Conservation (phyloP, 1,140 invertebrate species). For the Tenebrio molitor region DNA sequence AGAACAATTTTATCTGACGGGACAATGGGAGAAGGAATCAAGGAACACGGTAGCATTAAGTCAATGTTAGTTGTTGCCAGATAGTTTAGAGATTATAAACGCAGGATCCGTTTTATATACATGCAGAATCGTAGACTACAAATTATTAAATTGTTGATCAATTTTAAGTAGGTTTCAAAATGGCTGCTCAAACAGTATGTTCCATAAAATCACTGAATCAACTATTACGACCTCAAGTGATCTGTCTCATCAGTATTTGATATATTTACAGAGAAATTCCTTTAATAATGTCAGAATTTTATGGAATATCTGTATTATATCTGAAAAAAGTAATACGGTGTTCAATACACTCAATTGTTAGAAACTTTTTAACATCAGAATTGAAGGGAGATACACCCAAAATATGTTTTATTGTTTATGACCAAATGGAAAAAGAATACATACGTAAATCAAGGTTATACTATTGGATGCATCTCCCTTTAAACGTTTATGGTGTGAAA, state of each 20-base stretch:
- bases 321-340: background rate
- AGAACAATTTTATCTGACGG: slow-evolving; percentile 6
- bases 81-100: slow-evolving; percentile 34
- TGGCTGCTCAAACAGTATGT: no score
- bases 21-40: slow-evolving; percentile 26
- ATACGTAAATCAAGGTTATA: no score
- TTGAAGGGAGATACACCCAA: no score
- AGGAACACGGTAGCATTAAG: slow-evolving; percentile 40
- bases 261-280: background rate
- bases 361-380: no score
- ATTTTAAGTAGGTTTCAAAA: slow-evolving; percentile 25
- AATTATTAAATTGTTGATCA: slow-evolving; percentile 17
- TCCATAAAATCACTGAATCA: background rate
- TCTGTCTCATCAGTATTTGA: slow-evolving; percentile 4
- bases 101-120: slow-evolving; percentile 30
- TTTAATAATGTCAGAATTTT: background rate
- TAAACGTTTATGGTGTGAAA: no score
- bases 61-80: slow-evolving; percentile 47
- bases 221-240: background rate
- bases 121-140: background rate
- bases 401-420: no score
- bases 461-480: no score
- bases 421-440: no score
- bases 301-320: background rate
- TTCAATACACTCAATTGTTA: no score